A percentile compares a stretch with the other conserved stretches of the same genome.
Conservation (phyloP, 1,140 invertebrate species). For the Aphaenogaster floridana region DNA sequence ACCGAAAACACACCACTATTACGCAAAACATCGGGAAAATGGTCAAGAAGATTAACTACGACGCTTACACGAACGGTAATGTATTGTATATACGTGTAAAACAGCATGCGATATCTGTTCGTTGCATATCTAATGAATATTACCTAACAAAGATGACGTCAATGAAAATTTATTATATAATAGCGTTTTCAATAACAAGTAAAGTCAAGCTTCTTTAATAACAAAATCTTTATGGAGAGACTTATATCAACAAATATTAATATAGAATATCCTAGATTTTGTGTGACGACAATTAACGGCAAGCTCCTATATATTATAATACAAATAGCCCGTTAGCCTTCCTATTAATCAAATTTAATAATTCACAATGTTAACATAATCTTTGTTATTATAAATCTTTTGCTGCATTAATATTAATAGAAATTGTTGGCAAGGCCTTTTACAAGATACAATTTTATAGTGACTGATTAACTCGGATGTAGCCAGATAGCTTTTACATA, state of each 20-base stretch:
- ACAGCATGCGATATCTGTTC: background rate
- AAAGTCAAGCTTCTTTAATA: background rate
- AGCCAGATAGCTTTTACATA: conserved; percentile 2
- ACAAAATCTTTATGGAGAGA: background rate
- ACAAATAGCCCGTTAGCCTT: background rate
- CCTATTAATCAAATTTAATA: background rate
- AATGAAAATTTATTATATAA: background rate
- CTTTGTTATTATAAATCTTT: background rate
- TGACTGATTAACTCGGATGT: background rate
- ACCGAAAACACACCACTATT: conserved; percentile 91
- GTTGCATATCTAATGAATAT: background rate
- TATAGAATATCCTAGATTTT: background rate
- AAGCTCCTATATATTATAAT: background rate
- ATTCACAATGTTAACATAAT: background rate
- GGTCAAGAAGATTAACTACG: conserved; percentile 92
- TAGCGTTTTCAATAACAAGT: background rate
- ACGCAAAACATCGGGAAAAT: conserved; percentile 94
- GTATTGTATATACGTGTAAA: background rate
- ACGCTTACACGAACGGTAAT: conserved; percentile 91
- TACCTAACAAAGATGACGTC: background rate
- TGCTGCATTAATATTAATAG: background rate
- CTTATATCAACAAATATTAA: background rate
- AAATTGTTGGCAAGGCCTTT: background rate
- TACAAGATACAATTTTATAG: background rate
- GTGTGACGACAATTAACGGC: background rate